Evolutionary conservation across 2,797 vertebrate genomes (phyloP), one percentile per base, ranked within the genome.

Genomic region (Rhinichthys osculus): DNA sequence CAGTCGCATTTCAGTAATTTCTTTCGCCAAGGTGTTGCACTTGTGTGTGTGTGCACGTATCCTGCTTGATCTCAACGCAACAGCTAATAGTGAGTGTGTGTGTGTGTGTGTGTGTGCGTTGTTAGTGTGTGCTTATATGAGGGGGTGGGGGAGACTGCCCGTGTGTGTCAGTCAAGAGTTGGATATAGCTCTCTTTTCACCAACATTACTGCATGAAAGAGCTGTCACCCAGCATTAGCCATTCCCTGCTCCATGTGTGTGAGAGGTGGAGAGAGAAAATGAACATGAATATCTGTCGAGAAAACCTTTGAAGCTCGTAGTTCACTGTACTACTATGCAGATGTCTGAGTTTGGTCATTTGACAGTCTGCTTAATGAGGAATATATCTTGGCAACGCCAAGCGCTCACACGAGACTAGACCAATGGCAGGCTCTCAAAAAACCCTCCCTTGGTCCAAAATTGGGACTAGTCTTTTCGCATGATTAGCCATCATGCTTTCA

Each of bases 171-270:
- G 90, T 90, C 88, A 87, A 91, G 88, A 82, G 91, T 90, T 94
- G 91, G 94, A 93, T 94, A 93, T 93, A 92, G 93, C 91, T 94
- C 92, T 93, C 93, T 94, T 94, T 95, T 95, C 92, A 95, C 92
- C 93, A 93, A 92, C 93, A 94, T 95, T 94, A 94, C 95, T 94
- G 94, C 95, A 95, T 95, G 94, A 95, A 95, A 95, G 94, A 94
- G 91, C 95, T 93, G 94, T 94, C 95, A 96, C 90, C 93, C 92
- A 92, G 92, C 88, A 95, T 95, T 95, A 95, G 92, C 91, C 92
- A 92, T 92, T 89, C 87, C 87, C 89, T 87, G 90, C 89, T 93
- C 89, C 89, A 73, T 81, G 66, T 72, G 85, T 80, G 64, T 82
- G 87, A 74, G 77, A 87, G 66, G 42, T 85, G 81, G 57, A 86